These are phyloP conservation scores for Theocolax elegans DNA, from an alignment of 1,140 invertebrate genomes.

Conservation along the genomic window DNA sequence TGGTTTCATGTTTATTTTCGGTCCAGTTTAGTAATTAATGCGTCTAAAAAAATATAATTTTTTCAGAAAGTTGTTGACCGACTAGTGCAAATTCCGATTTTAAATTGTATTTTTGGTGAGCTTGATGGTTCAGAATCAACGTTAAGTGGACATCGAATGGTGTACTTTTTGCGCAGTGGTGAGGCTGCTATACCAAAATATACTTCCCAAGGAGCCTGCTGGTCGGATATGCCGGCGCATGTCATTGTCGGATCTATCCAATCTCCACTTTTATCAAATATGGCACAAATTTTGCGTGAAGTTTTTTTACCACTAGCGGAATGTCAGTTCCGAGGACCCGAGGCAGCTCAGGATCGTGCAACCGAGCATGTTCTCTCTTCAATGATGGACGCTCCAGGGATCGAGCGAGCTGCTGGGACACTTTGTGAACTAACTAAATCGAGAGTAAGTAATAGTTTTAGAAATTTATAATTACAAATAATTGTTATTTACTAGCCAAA, in stretches of 20 bases:
- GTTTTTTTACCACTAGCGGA: slow-evolving; percentile 67
- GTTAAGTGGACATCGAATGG: slow-evolving; percentile 68
- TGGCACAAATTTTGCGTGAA: slow-evolving; percentile 67
- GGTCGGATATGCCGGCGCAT: slow-evolving; percentile 72
- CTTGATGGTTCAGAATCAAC: slow-evolving; percentile 64
- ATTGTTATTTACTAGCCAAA: too few species aligned
- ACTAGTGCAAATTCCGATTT: slow-evolving; percentile 72
- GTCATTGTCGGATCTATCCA: slow-evolving; percentile 72
- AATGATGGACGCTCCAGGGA: slow-evolving; percentile 21
- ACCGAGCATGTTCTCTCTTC: neutral
- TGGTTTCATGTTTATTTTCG: too few species aligned
- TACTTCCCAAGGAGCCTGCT: slow-evolving; percentile 65
- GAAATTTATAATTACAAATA: neutral
- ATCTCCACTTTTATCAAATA: slow-evolving; percentile 69
- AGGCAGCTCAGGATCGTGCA: slow-evolving; percentile 25
- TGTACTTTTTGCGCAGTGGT: slow-evolving; percentile 75
- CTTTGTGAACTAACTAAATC: slow-evolving; percentile 38
- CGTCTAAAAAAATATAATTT: neutral
- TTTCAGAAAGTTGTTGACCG: slow-evolving; percentile 74
- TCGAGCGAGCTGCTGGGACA: slow-evolving; percentile 40
- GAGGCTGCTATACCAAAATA: slow-evolving; percentile 71
- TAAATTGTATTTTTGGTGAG: slow-evolving; percentile 75
- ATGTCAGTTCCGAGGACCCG: slow-evolving; percentile 62
- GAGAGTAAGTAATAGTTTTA: slow-evolving; percentile 35
- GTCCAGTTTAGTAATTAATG: too few species aligned